Percentiles rank a stretch among this genome's conserved stretches.
phyloP scores from a whole-genome alignment of 2,888 invertebrate species.

The Epicampocera succincta region DNA sequence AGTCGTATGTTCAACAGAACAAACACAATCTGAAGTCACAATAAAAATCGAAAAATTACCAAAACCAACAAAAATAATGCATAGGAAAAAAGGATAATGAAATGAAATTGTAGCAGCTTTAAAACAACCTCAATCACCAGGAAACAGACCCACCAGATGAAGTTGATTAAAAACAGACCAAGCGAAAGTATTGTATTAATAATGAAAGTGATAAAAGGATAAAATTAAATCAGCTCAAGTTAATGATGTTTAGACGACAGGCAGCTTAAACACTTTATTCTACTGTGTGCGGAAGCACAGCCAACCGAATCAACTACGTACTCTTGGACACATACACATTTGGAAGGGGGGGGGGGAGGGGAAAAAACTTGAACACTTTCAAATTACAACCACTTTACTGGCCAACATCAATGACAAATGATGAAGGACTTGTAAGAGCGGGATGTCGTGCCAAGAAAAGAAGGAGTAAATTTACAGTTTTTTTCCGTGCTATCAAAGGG shows the following conservation, averaged over 20 bases:
- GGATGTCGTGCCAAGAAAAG: not conserved
- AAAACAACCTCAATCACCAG: slow-evolving; percentile 16
- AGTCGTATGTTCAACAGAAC: not conserved
- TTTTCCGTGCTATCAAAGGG: slow-evolving; percentile 11
- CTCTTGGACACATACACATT: not conserved
- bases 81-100: slow-evolving; percentile 5
- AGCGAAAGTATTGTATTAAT: slow-evolving; percentile 67
- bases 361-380: slow-evolving; percentile 37
- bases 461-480: slow-evolving; percentile 32
- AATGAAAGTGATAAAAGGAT: slow-evolving; percentile 68
- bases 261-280: slow-evolving; percentile 29
- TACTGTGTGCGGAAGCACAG: slow-evolving; percentile 1
- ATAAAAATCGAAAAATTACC: slow-evolving; percentile 18
- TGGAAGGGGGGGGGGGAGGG: not conserved
- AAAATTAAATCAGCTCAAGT: slow-evolving; percentile 67
- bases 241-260: slow-evolving; percentile 60
- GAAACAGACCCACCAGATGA: slow-evolving; percentile 16
- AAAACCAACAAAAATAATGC: slow-evolving; percentile 12
- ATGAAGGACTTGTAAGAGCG: slow-evolving; percentile 42
- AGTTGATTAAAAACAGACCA: slow-evolving; percentile 60
- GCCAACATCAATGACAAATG: slow-evolving; percentile 63
- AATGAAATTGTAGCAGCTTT: slow-evolving; percentile 5
- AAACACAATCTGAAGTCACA: slow-evolving; percentile 10
- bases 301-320: not conserved
- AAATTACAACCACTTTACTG: slow-evolving; percentile 47